Evolutionary conservation across 1,140 invertebrate genomes (phyloP), one percentile per base, ranked within the genome.

Genomic region (Zaprionus camerounensis): DNA sequence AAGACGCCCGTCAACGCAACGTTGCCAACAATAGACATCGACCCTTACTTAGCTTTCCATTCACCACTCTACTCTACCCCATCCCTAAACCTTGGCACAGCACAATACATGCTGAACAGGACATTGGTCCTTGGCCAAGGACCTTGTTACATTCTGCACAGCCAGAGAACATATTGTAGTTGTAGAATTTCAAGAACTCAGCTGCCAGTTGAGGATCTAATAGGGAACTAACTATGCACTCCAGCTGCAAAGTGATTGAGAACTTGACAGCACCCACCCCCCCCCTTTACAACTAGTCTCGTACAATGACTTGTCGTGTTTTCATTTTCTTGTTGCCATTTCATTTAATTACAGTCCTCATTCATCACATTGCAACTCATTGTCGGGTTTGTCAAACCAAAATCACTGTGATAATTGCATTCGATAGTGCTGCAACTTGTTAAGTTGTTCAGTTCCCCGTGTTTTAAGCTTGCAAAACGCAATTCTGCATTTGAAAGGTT

Each of bases 21-120:
- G 77, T 72, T 64, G 68, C 31, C 67, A 75, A 64, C 63, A 76
- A 71, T 72, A 49, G 63, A 72, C 68, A 76, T 46, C 51, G 66
- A 67, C 28, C 44, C 31, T 34, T 53, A 61, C 57, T 61, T 24
- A 12, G 31, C n/a, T 22, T 15, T 13, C 41, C 9, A 11, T 28
- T 5, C 15, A 36, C 15, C 24, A 15, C 24, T 55, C 6, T 9
- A 5, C 17, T 4, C 26, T 12, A 9, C 28, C 22, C 12, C 22
- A 11, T 15, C 15, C 51, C 12, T 4, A 31, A 24, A 12, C 46
- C 20, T 51, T n/a, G 6, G 26, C 46, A 26, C 38, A 12, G 31
- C 55, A 17, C 72, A 63, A 34, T 20, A 22, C 38, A 67, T 34
- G 64, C 26, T 38, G 41, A 34, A 63, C 57, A 62, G 57, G 65